Percentiles rank a stretch among this genome's conserved stretches.
These are phyloP conservation scores for Gadus macrocephalus DNA, from an alignment of 2,113 vertebrate genomes.

Conservation along the genomic window DNA sequence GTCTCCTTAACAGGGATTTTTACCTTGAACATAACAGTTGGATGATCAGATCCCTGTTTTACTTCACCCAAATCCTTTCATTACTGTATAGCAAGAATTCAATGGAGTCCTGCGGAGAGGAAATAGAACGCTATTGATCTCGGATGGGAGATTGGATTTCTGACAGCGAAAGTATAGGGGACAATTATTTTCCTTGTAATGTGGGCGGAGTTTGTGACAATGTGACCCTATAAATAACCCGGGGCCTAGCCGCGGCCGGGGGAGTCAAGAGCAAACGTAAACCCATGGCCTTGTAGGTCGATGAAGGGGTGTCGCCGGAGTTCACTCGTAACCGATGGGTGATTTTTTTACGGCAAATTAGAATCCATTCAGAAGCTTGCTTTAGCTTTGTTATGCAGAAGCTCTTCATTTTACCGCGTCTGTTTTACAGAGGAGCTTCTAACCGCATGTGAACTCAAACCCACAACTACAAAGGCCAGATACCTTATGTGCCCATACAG, in stretches of 20 bases:
- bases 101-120: conserved; percentile 35
- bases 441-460: too few species aligned
- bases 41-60: not conserved
- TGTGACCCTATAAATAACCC: conserved; percentile 52
- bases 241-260: conserved; percentile 17
- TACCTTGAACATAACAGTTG: not conserved
- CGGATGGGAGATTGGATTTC: conserved; percentile 44
- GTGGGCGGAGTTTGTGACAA: conserved; percentile 44
- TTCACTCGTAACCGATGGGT: too few species aligned
- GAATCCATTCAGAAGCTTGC: too few species aligned
- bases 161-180: conserved; percentile 41
- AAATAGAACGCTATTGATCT: conserved; percentile 57
- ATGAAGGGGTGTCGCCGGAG: not conserved
- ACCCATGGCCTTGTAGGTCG: conserved; percentile 43
- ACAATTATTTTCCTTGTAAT: conserved; percentile 34
- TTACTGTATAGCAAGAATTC: conserved; percentile 9
- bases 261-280: conserved; percentile 43
- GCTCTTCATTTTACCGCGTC: too few species aligned
- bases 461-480: too few species aligned
- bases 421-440: too few species aligned
- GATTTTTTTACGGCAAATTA: too few species aligned
- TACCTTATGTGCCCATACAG: too few species aligned
- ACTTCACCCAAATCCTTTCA: conserved; percentile 24
- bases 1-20: not conserved
- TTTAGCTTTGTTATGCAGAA: too few species aligned